These are phyloP conservation scores for Erithacus rubecula DNA, from an alignment of 2,797 vertebrate species.

Conservation along the genomic window DNA sequence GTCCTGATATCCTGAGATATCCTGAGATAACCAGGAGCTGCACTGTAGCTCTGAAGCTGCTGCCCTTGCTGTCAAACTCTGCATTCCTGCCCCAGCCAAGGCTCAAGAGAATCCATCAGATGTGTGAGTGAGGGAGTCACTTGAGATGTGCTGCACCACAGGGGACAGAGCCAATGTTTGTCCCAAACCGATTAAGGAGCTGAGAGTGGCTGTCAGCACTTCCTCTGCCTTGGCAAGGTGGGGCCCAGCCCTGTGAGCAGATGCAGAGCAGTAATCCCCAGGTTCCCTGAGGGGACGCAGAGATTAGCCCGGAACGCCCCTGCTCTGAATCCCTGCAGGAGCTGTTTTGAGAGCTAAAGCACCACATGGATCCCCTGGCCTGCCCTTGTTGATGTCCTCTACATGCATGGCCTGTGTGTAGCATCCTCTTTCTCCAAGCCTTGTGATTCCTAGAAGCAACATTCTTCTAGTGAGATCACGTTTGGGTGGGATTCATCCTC, in stretches of 20 bases:
- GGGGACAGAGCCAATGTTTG: not conserved
- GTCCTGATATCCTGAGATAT: too few species aligned
- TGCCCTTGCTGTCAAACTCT: not conserved
- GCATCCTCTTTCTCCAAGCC: not conserved
- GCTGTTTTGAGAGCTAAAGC: slow-evolving; percentile 36
- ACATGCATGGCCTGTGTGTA: not conserved
- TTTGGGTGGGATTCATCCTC: not conserved
- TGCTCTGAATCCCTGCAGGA: slow-evolving; percentile 28
- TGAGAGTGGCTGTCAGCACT: not conserved
- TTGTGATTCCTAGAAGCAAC: not conserved
- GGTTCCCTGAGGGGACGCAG: not conserved
- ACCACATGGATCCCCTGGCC: not conserved
- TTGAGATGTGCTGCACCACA: not conserved
- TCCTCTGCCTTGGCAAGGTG: not conserved
- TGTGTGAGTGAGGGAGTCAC: not conserved
- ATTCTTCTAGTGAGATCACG: not conserved
- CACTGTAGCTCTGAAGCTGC: not conserved
- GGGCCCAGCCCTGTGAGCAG: slow-evolving; percentile 34
- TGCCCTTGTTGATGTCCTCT: slow-evolving; percentile 7
- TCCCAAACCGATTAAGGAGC: slow-evolving; percentile 1
- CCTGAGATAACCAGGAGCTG: not conserved
- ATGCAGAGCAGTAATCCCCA: slow-evolving; percentile 4
- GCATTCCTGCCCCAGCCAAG: not conserved
- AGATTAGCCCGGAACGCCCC: slow-evolving; percentile 35
- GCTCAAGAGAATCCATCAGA: not conserved